Evolutionary conservation across 1,140 invertebrate species (phyloP).

Genomic region (Radopholus similis): DNA sequence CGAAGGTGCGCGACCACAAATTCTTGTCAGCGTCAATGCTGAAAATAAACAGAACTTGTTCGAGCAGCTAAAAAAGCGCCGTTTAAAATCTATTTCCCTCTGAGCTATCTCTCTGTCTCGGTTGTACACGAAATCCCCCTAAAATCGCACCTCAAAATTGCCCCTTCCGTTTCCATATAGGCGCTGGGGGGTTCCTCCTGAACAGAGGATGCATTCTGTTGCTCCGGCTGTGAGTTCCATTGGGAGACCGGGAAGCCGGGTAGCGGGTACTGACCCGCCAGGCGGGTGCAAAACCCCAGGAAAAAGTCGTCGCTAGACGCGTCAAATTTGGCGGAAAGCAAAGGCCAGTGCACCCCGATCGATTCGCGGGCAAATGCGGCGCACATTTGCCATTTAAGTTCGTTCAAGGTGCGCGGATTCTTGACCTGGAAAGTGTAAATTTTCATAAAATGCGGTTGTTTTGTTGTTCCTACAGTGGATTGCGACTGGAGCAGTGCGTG

Average conservation of each 20-base stretch:
- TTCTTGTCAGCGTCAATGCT: slow-evolving; percentile 23
- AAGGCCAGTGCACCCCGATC: slow-evolving; percentile 22
- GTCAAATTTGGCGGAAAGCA: slow-evolving; percentile 18
- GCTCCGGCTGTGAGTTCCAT: slow-evolving; percentile 47
- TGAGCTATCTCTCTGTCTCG: too few species aligned
- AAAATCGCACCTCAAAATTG: slow-evolving; percentile 37
- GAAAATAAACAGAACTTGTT: slow-evolving; percentile 18
- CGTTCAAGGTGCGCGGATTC: slow-evolving; percentile 38
- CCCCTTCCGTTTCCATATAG: slow-evolving; percentile 29
- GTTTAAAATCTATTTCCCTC: too few species aligned
- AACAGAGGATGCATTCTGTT: neutral
- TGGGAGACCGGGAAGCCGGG: slow-evolving; percentile 49
- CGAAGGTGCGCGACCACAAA: slow-evolving; percentile 32
- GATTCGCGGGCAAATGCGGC: slow-evolving; percentile 19
- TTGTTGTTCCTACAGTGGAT: too few species aligned
- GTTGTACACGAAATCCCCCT: neutral
- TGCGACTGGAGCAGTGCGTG: slow-evolving; percentile 19
- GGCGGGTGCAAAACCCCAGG: slow-evolving; percentile 42
- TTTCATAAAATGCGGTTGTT: slow-evolving; percentile 1
- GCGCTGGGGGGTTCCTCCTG: neutral
- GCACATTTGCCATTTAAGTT: slow-evolving; percentile 52
- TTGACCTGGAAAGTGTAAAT: neutral
- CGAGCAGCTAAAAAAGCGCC: too few species aligned
- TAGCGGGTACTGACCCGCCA: slow-evolving; percentile 43
- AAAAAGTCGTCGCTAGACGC: slow-evolving; percentile 35